phyloP scores from a whole-genome alignment of 2,113 vertebrate species.

The Holacanthus passer region DNA sequence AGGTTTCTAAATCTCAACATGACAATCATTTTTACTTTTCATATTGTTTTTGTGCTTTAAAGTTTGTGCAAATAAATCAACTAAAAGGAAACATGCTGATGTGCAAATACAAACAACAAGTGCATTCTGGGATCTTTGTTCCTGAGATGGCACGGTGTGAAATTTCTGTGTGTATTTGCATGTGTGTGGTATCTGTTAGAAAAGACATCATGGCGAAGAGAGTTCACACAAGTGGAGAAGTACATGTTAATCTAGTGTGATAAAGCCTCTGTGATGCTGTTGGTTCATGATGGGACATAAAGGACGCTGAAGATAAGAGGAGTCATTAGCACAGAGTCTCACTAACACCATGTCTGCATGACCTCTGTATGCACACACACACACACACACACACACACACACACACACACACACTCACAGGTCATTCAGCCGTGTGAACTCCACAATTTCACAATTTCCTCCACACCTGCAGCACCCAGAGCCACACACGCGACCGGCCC shows the following conservation, averaged over 20 bases:
- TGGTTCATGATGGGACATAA: neutral
- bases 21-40: neutral
- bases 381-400: slow-evolving; percentile 28
- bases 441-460: neutral
- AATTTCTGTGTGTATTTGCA: neutral
- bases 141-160: neutral
- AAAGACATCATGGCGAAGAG: neutral
- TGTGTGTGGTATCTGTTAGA: neutral
- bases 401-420: neutral
- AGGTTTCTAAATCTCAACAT: too few relatives aligned
- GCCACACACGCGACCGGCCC: neutral
- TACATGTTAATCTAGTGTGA: neutral
- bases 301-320: slow-evolving; percentile 28
- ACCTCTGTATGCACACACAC: slow-evolving; percentile 49
- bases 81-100: neutral
- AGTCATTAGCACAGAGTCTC: slow-evolving; percentile 43
- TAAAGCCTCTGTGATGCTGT: neutral
- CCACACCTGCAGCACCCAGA: neutral
- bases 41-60: neutral
- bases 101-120: neutral
- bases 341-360: neutral
- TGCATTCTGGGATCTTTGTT: neutral
- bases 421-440: neutral
- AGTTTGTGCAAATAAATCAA: neutral
- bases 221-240: neutral